phyloP scores from a whole-genome alignment of 1,140 invertebrate species.

The Drosophila virilis region DNA sequence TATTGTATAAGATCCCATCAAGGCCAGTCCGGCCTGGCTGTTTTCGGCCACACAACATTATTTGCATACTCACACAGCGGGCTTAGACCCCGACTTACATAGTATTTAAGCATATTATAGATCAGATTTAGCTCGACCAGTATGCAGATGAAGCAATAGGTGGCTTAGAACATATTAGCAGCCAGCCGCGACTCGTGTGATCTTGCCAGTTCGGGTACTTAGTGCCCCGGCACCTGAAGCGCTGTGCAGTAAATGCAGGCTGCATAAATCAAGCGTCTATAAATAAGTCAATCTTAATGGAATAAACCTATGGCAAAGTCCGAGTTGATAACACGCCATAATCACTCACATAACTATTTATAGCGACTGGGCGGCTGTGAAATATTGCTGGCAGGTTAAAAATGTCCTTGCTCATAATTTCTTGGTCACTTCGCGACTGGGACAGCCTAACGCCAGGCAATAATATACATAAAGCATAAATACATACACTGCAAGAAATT shows the following conservation, averaged over 20 bases:
- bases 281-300: slow-evolving; percentile 76
- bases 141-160: slow-evolving; percentile 67
- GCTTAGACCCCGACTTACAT: slow-evolving; percentile 64
- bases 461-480: slow-evolving; percentile 7
- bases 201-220: neutral
- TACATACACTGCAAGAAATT: slow-evolving; percentile 25
- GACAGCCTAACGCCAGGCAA: slow-evolving; percentile 57
- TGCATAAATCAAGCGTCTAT: slow-evolving; percentile 72
- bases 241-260: slow-evolving; percentile 1
- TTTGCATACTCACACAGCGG: slow-evolving; percentile 68
- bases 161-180: slow-evolving; percentile 38
- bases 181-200: slow-evolving; percentile 36
- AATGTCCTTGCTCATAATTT: slow-evolving; percentile 60
- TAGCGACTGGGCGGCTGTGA: slow-evolving; percentile 47
- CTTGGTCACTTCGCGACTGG: neutral
- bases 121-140: slow-evolving; percentile 55
- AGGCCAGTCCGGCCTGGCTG: slow-evolving; percentile 51
- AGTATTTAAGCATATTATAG: slow-evolving; percentile 53
- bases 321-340: slow-evolving; percentile 62
- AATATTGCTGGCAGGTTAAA: slow-evolving; percentile 48
- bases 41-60: slow-evolving; percentile 45
- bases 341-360: slow-evolving; percentile 76
- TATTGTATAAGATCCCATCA: slow-evolving; percentile 60
- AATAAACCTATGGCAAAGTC: slow-evolving; percentile 37
- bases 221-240: neutral